Evolutionary conservation across 2,797 vertebrate genomes (phyloP), one percentile per base, ranked within the genome.

Genomic region (Orestias chungarensis): DNA sequence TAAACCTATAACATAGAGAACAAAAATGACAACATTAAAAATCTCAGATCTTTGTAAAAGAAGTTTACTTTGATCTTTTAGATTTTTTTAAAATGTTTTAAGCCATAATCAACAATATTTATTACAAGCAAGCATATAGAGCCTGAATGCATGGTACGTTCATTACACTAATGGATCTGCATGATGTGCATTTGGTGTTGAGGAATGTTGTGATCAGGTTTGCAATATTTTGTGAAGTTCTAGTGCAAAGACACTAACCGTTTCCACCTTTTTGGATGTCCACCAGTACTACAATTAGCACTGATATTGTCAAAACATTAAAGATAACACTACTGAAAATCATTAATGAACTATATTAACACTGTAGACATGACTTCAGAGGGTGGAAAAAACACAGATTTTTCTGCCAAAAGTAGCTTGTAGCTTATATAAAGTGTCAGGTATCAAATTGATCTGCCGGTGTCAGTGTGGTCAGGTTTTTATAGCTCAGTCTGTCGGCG

Each of bases 381-480:
- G 18, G 44, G 3, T 40, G 33, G 1, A 47, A 71, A 66, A 47
- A 71, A 66, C 1, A 61, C 66, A 52, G 40, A 49, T 68, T 49
- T 77, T 55, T 15, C 43, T 43, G 35, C 6, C 62, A 47, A 68
- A 66, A 78, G 18, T 52, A 31, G 49, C 29, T 59, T 42, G 50
- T 50, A 0, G 31, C 52, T 61, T 61, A 50, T 29, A 74, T 79
- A 42, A 73, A 31, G 64, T 75, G 57, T 70, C 70, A 42, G 64
- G 75, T 73, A 78, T 64, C 75, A 72, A 62, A 25, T 27, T 64
- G 65, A 20, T n/a, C 65, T 64, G 71, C 65, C 62, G 78, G 66
- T 38, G 50, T 52, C 25, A 76, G 69, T 65, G 47, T 38, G 76
- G 76, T 88, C 68, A 40, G 69, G 78, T 70, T 80, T 66, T 31